phyloP scores from a whole-genome alignment of 2,888 invertebrate genomes.

The Trichogramma evanescens region DNA sequence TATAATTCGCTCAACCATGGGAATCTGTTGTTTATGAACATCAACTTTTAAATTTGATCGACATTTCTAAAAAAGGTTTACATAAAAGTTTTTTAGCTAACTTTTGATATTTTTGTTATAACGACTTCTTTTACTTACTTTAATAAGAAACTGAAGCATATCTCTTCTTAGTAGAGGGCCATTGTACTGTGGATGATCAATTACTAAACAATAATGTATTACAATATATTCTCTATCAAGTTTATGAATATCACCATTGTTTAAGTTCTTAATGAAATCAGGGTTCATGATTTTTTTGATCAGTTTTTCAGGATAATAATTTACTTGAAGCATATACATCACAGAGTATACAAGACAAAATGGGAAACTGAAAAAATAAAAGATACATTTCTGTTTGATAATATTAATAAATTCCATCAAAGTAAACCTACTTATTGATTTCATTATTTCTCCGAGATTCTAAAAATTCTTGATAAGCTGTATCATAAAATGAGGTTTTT shows the following conservation, averaged over 20 bases:
- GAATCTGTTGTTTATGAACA: not conserved
- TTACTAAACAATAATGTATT: constrained; percentile 56
- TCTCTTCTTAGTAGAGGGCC: constrained; percentile 53
- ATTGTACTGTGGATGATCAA: constrained; percentile 55
- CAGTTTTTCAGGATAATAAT: constrained; percentile 24
- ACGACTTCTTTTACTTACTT: constrained; percentile 33
- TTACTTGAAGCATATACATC: constrained; percentile 23
- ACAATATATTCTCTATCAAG: constrained; percentile 57
- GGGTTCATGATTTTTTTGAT: constrained; percentile 52
- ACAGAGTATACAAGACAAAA: constrained; percentile 17
- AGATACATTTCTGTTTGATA: not conserved
- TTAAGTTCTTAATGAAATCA: constrained; percentile 54
- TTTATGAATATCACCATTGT: constrained; percentile 48
- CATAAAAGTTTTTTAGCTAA: not conserved
- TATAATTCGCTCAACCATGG: too few relatives aligned
- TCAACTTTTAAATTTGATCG: constrained; percentile 2
- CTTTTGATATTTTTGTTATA: not conserved
- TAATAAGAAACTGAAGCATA: constrained; percentile 51
- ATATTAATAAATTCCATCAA: not conserved
- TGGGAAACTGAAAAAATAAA: constrained; percentile 25
- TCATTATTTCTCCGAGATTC: constrained; percentile 53
- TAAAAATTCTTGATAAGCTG: constrained; percentile 50
- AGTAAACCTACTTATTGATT: constrained; percentile 41
- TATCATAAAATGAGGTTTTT: constrained; percentile 48
- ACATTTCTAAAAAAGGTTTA: not conserved